A percentile compares a stretch with the other conserved stretches of the same genome.
Evolutionary conservation across 1,140 invertebrate genomes (phyloP).

Genomic region (Hesperophylax magnus): DNA sequence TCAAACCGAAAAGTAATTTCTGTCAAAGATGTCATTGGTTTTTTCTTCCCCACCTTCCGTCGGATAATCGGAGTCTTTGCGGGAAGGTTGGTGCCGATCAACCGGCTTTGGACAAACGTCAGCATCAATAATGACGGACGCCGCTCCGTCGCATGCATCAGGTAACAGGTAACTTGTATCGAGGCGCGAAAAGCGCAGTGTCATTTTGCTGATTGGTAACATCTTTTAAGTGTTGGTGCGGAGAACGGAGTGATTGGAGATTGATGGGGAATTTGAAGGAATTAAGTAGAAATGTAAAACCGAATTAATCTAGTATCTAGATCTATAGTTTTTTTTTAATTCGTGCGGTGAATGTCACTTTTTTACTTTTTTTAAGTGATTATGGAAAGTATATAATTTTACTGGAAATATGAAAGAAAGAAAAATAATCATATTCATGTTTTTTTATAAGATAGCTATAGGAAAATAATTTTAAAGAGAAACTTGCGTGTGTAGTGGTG

Average conservation of each 20-base stretch:
- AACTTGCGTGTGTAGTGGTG: too few species aligned
- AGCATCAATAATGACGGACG: constrained; percentile 18
- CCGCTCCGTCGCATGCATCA: not conserved
- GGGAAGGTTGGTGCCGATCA: not conserved
- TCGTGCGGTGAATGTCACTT: too few species aligned
- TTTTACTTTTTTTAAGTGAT: too few species aligned
- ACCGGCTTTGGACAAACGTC: constrained; percentile 7
- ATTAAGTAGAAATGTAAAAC: not conserved
- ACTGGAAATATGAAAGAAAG: too few species aligned
- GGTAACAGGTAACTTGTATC: too few species aligned
- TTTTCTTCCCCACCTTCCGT: not conserved
- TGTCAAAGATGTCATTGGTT: not conserved
- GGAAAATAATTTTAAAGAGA: too few species aligned
- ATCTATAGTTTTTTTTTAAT: too few species aligned
- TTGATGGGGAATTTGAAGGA: not conserved
- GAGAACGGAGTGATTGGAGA: not conserved
- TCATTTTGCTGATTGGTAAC: constrained; percentile 56
- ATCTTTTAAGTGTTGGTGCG: not conserved
- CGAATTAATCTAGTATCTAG: too few species aligned
- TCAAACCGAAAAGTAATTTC: too few species aligned
- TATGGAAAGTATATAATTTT: too few species aligned
- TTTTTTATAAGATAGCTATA: too few species aligned
- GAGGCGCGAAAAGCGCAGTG: constrained; percentile 34
- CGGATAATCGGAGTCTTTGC: not conserved
- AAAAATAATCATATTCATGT: too few species aligned